Conservation (phyloP, 2,888 invertebrate species). For the Brenthis hecate region DNA sequence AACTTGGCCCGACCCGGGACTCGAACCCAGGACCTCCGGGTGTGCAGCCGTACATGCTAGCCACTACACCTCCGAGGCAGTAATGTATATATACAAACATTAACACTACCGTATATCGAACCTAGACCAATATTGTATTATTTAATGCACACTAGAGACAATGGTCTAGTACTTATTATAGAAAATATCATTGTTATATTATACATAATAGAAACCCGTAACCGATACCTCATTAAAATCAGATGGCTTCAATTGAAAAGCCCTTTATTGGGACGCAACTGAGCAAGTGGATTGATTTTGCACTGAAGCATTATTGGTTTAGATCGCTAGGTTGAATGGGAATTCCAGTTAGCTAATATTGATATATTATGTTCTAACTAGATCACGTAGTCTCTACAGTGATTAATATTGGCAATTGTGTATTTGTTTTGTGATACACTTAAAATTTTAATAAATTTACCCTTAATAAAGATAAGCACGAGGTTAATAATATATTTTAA, state of each 20-base stretch:
- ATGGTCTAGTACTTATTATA: not conserved
- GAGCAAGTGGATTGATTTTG: constrained; percentile 29
- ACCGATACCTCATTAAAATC: constrained; percentile 19
- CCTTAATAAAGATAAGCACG: no score
- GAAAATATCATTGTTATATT: not conserved
- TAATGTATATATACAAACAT: no score
- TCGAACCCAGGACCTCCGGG: no score
- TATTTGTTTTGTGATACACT: not conserved
- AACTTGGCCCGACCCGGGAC: no score
- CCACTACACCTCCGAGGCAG: no score
- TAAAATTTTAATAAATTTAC: no score
- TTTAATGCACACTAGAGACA: no score
- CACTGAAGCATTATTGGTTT: constrained; percentile 30
- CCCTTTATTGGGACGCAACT: constrained; percentile 19
- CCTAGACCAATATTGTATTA: no score
- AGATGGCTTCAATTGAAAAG: constrained; percentile 13
- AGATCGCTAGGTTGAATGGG: constrained; percentile 21
- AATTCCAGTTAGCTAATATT: constrained; percentile 18
- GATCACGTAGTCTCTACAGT: not conserved
- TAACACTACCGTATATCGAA: no score
- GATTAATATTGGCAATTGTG: no score
- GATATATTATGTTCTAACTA: constrained; percentile 11
- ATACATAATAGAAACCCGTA: not conserved
- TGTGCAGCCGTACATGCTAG: no score
- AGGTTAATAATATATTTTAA: no score